Evolutionary conservation across 2,113 vertebrate genomes (phyloP), one percentile per base, ranked within the genome.

Genomic region (Myotis brandtii): DNA sequence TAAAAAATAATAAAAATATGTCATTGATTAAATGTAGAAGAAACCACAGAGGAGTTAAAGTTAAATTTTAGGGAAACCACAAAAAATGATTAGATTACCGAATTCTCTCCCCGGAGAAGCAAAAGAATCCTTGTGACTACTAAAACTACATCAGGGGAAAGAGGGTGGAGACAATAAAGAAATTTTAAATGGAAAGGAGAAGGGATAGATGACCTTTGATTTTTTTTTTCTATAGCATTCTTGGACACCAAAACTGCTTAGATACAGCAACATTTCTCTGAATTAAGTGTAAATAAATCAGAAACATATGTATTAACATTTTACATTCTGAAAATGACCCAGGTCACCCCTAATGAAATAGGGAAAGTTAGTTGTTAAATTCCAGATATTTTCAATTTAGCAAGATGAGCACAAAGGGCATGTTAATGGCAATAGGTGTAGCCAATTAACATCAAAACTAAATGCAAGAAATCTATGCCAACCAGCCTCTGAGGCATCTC

Each of bases 251-350:
- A 91, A 91, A 91, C 6, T 91, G 21, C 82, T 86, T 54, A 46
- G 72, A 93, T 73, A 91, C 40, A 81, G 93, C 73, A 90, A 81
- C 20, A 75, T 73, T 76, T 87, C 94, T 97, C 84, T 89, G n/a
- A 94, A 95, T 89, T 94, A 93, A 93, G 32, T 95, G 34, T 96
- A 95, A 95, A 96, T 92, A 97, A 95, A 97, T 97, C 27, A 88
- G 84, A 77, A 97, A 91, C 93, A 97, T 86, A 76, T 97, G 94
- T 67, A 91, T 89, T 91, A 90, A 86, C 70, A 37, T 40, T 92
- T 83, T 56, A 76, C n/a, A 90, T 64, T 93, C 69, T 89, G 80
- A 80, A 79, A 92, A 89, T 95, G 64, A 89, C 73, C 69, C 37
- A 46, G 79, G 69, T 52, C 86, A 84, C 21, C 56, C 25, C 21